Conservation (phyloP, 2,113 vertebrate species). For the Limanda limanda region DNA sequence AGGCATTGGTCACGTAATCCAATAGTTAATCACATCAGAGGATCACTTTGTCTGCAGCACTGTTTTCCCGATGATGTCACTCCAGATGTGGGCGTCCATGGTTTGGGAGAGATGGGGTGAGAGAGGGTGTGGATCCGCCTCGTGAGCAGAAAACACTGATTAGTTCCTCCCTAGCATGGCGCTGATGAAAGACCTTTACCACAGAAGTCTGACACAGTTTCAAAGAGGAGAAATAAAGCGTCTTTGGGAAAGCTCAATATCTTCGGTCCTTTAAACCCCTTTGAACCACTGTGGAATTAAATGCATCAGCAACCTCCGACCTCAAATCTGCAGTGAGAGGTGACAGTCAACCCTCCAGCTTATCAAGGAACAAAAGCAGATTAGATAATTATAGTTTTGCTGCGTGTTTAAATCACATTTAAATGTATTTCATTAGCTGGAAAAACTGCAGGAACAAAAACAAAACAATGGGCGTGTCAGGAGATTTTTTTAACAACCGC, state of each 20-base stretch:
- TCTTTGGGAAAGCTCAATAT: conserved; percentile 16
- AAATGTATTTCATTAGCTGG: background rate
- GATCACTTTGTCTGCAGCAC: conserved; percentile 52
- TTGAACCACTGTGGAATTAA: conserved; percentile 12
- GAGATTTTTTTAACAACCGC: background rate
- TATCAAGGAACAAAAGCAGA: background rate
- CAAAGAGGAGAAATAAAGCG: conserved; percentile 7
- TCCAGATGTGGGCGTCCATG: conserved; percentile 72
- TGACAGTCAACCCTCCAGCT: background rate
- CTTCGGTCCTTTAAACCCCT: background rate
- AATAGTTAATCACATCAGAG: conserved; percentile 47
- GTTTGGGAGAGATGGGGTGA: conserved; percentile 49
- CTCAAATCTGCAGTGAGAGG: background rate
- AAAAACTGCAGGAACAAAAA: background rate
- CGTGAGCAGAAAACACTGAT: conserved; percentile 64
- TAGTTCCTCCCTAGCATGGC: conserved; percentile 49
- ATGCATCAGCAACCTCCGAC: conserved; percentile 16
- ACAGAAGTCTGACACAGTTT: conserved; percentile 29
- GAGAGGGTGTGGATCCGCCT: conserved; percentile 65
- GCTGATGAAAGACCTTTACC: conserved; percentile 52
- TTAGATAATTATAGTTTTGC: background rate
- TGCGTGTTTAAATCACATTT: background rate
- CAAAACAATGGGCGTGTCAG: background rate
- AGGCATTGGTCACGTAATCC: background rate
- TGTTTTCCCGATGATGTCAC: conserved; percentile 75